phyloP scores from a whole-genome alignment of 2,797 vertebrate species.

The Epinephelus malabaricus region DNA sequence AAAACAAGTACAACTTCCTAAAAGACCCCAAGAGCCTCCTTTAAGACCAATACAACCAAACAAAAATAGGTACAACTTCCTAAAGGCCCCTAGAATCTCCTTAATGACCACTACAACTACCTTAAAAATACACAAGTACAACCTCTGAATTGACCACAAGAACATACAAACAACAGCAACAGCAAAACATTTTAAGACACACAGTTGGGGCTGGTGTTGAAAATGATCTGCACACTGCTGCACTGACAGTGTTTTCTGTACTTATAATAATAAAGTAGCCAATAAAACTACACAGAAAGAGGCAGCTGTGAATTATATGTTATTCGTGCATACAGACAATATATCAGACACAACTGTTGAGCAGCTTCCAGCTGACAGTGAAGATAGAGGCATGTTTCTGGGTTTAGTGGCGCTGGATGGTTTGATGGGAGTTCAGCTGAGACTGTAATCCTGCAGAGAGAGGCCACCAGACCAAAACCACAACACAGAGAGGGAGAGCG shows the following conservation, averaged over 20 bases:
- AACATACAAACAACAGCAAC: too few species aligned
- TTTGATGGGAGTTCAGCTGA: not conserved
- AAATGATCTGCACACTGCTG: not conserved
- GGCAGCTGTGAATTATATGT: not conserved
- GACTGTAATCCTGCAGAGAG: constrained; percentile 14
- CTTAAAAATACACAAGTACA: not conserved
- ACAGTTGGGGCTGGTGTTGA: not conserved
- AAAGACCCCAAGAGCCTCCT: not conserved
- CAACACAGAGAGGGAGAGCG: constrained; percentile 34
- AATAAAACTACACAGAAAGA: not conserved
- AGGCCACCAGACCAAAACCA: constrained; percentile 36
- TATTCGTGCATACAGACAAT: not conserved
- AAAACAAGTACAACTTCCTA: too few species aligned
- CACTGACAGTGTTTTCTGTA: not conserved
- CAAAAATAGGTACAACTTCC: too few species aligned
- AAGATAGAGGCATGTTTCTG: not conserved
- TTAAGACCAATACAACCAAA: too few species aligned
- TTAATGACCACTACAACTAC: not conserved
- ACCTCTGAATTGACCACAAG: not conserved
- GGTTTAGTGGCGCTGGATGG: not conserved
- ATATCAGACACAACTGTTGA: not conserved
- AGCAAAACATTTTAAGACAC: too few species aligned
- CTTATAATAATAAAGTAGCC: not conserved
- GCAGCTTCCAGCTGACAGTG: not conserved
- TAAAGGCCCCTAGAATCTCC: not conserved